Base-by-base conservation (phyloP, 2,888 invertebrate genomes). In the Tortrix viridana region DNA sequence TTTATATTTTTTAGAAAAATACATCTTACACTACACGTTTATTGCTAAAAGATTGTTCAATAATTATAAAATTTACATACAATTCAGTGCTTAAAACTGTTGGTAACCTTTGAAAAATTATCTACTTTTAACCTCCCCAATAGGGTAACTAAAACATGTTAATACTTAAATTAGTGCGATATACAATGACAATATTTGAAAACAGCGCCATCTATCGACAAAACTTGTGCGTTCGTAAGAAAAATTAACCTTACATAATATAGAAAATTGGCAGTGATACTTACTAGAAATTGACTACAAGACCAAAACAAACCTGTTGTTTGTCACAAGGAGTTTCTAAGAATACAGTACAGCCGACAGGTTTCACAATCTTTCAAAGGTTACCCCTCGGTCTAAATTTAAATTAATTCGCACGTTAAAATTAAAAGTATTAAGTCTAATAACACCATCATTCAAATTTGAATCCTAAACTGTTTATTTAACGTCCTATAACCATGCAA, bases 81-180 rank as follows among this genome's bases (percentile, higher is more conserved):
- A 37, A 47, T 22, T 53, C 63, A 53, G 52, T 54, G 19, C 62
- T n/a, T 41, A 69, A 59, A 60, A 60, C 64, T 65, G 61, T 67
- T 50, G 75, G 82, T 81, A 84, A 85, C 83, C 82, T 80, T 83
- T 83, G 79, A 80, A 82, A 84, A 81, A 77, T 74, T 66, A 66
- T 65, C 60, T 60, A 67, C 68, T 72, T 71, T 67, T 63, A 55
- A 64, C 54, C 69, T 72, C 70, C 74, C 67, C 71, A 65, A 70
- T 67, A 41, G 70, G 85, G 86, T 87, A 86, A 88, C 86, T 82
- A 73, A 81, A 74, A 81, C 77, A 81, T 78, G 67, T 71, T 69
- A 65, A 58, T 69, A 65, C 66, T 66, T 69, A 65, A 72, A 65
- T 46, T 55, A 56, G n/a, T 44, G 16, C 44, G 26, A 19, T 43